Percentiles rank a stretch among this genome's conserved stretches.
Conservation (phyloP, 2,113 vertebrate genomes). For the Colaptes auratus region DNA sequence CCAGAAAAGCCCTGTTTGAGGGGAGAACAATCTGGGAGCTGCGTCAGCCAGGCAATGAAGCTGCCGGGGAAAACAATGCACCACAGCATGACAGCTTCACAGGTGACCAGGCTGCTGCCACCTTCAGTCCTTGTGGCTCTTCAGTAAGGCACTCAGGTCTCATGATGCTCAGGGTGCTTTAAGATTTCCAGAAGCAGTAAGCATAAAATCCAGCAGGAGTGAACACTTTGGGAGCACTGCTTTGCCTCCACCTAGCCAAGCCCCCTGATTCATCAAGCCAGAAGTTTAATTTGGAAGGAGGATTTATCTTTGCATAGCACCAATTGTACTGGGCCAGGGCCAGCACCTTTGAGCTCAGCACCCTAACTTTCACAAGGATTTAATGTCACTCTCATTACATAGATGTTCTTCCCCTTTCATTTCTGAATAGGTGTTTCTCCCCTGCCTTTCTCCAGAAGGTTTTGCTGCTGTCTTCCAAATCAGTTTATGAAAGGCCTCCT, state of each 20-base stretch:
- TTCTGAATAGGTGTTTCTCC: neutral
- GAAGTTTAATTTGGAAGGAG: neutral
- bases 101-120: neutral
- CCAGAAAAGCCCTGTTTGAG: neutral
- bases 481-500: neutral
- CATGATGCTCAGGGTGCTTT: neutral
- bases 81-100: fast-evolving
- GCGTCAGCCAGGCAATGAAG: neutral
- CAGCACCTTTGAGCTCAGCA: neutral
- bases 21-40: neutral
- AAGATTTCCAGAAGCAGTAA: neutral
- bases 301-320: neutral
- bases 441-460: neutral
- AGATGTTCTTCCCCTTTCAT: neutral
- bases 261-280: neutral
- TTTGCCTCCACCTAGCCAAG: neutral
- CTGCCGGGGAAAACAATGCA: neutral
- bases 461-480: neutral
- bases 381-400: neutral
- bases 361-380: neutral
- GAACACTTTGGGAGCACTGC: fast-evolving
- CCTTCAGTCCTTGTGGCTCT: fast-evolving
- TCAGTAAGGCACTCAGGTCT: fast-evolving
- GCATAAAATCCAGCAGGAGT: neutral
- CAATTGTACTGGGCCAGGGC: neutral